Conservation (phyloP, 92 coral and sea anemone species). For the Actinostola sp. region DNA sequence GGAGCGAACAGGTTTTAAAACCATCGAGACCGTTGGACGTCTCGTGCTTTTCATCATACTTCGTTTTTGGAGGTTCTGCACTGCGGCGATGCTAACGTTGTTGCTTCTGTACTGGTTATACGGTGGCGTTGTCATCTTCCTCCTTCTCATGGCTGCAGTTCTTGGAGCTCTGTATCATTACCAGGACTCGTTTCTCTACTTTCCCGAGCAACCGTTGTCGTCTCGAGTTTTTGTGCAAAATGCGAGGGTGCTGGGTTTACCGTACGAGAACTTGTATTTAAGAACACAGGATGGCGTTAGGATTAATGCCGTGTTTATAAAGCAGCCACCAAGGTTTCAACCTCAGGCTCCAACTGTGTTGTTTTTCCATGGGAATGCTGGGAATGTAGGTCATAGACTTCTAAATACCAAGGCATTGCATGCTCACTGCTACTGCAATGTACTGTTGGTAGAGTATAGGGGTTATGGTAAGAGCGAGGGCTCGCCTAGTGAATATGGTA, state of each 20-base stretch:
- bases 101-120: constrained; percentile 92
- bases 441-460: constrained; percentile 93
- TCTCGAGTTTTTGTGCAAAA: constrained; percentile 94
- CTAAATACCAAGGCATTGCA: constrained; percentile 83
- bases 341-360: constrained; percentile 83
- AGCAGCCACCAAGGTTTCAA: constrained; percentile 81
- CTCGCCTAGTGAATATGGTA: constrained; percentile 96
- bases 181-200: constrained; percentile 90
- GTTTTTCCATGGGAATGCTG: constrained; percentile 97
- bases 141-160: constrained; percentile 90
- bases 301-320: constrained; percentile 88
- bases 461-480: constrained; percentile 99
- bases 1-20: constrained; percentile 89
- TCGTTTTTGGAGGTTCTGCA: constrained; percentile 94
- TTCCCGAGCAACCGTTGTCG: constrained; percentile 96
- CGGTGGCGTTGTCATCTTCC: constrained; percentile 94
- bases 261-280: constrained; percentile 84
- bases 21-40: constrained; percentile 87
- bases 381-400: constrained; percentile 91
- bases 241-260: constrained; percentile 88
- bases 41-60: constrained; percentile 78
- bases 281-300: constrained; percentile 91
- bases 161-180: constrained; percentile 90
- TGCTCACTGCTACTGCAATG: constrained; percentile 88
- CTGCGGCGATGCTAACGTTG: constrained; percentile 91